Conservation (phyloP, 2,888 invertebrate species). For the Temnothorax unifasciatus region DNA sequence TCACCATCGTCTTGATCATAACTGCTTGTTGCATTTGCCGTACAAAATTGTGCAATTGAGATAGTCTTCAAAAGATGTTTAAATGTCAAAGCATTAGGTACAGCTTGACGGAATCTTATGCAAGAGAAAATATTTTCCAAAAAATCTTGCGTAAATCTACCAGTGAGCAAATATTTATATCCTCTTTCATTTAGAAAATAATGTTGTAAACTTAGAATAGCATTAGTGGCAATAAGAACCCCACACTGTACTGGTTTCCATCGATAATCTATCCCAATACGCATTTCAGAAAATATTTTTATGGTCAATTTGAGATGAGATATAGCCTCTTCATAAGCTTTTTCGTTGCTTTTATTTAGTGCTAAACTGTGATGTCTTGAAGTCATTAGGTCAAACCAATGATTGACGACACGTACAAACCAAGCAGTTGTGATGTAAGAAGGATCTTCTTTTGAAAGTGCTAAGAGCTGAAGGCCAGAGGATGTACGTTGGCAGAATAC, state of each 20-base stretch:
- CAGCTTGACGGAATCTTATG: no score
- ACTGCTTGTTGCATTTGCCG: no score
- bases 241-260: constrained; percentile 7
- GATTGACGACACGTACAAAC: not conserved
- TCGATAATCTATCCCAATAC: not conserved
- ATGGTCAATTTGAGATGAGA: not conserved
- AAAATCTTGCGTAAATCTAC: no score
- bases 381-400: not conserved
- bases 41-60: no score
- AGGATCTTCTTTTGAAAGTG: not conserved
- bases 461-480: not conserved
- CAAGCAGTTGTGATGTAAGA: not conserved
- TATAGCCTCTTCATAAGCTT: not conserved
- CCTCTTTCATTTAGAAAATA: not conserved
- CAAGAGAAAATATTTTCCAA: no score
- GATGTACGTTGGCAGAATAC: not conserved
- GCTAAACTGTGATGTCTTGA: not conserved
- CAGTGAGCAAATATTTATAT: not conserved
- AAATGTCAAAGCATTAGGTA: no score
- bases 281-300: not conserved
- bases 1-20: no score
- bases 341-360: not conserved
- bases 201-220: not conserved
- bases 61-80: no score
- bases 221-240: not conserved